Evolutionary conservation across 2,888 invertebrate species (phyloP).

Genomic region (Lycaena phlaeas): DNA sequence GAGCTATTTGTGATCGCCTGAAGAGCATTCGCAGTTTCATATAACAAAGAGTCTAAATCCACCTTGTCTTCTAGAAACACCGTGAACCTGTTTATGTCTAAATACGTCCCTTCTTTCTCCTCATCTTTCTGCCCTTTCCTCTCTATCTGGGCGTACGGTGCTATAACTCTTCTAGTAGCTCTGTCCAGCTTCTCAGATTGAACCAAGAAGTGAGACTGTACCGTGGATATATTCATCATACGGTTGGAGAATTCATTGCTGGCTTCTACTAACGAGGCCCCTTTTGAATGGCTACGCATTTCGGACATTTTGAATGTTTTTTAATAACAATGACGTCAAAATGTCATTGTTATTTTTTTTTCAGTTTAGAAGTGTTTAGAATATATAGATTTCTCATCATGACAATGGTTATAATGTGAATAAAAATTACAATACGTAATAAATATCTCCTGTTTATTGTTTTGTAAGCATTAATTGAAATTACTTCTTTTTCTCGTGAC

Average conservation of each 20-base stretch:
- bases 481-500: no score
- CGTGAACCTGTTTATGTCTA: constrained; percentile 56
- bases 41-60: constrained; percentile 67
- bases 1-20: constrained; percentile 70
- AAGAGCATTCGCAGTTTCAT: constrained; percentile 72
- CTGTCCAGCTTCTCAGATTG: constrained; percentile 62
- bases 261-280: no score
- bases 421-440: no score
- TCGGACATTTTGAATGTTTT: no score
- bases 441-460: no score
- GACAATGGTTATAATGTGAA: no score
- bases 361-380: no score
- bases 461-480: no score
- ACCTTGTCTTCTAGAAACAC: constrained; percentile 71
- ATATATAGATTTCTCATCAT: no score
- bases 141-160: constrained; percentile 69
- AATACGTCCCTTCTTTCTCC: constrained; percentile 42
- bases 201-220: constrained; percentile 54
- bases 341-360: no score
- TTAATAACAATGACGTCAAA: no score
- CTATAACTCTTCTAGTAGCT: constrained; percentile 72
- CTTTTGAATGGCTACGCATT: no score
- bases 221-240: constrained; percentile 23
- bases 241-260: not conserved
- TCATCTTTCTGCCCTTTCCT: constrained; percentile 49